These are phyloP conservation scores for Macaca mulatta DNA, from an alignment of 2,113 vertebrate species.

Conservation along the genomic window DNA sequence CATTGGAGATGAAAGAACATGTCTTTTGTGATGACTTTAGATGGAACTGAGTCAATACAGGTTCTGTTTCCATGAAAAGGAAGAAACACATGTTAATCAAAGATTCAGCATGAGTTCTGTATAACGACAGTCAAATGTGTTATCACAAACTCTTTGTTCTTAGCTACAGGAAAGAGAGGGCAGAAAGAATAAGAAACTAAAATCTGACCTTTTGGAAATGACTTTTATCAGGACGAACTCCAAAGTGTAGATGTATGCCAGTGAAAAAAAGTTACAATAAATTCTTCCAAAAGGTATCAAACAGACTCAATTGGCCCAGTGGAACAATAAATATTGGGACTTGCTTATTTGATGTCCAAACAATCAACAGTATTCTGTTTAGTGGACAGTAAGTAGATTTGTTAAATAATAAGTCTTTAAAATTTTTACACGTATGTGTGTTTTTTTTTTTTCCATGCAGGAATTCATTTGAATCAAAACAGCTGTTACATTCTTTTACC, in stretches of 20 bases:
- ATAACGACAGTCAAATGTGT: background rate
- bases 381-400: background rate
- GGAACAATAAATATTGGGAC: background rate
- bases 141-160: background rate
- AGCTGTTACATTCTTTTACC: background rate
- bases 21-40: slow-evolving; percentile 32
- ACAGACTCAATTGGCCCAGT: background rate
- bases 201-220: slow-evolving; percentile 15
- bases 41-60: background rate
- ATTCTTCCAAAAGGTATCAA: background rate
- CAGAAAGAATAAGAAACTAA: background rate
- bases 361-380: background rate
- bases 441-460: background rate
- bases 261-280: background rate
- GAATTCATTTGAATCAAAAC: background rate
- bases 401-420: background rate
- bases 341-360: background rate
- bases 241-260: background rate
- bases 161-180: background rate
- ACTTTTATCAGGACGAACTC: background rate
- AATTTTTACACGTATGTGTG: background rate
- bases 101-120: background rate
- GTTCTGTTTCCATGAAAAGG: background rate
- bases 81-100: background rate
- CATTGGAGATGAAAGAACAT: slow-evolving; percentile 16